Evolutionary conservation across 2,113 vertebrate genomes (phyloP), one percentile per base, ranked within the genome.

Genomic region (Lycaon pictus): DNA sequence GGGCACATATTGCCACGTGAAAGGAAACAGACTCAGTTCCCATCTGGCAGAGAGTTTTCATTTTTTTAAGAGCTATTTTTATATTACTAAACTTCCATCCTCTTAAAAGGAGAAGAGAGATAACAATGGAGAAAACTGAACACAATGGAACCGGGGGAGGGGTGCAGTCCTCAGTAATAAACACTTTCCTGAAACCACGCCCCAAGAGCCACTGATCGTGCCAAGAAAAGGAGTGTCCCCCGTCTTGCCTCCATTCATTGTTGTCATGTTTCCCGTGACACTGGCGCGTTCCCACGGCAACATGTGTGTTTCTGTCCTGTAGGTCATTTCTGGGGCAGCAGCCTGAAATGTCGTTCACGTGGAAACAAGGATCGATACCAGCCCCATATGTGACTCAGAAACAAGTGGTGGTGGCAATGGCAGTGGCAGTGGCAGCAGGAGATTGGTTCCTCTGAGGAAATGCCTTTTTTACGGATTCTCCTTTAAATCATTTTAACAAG

Each of bases 51-150:
- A 63, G 0, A 48, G 25, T 88, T 94, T 72, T 74, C 20, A 15
- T 69, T 79, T 96, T 48, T 81, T 56, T 63, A 10, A 89, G 80
- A 76, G 67, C 93, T 98, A 96, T 98, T 97, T 97, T 97, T 95
- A 71, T 60, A 90, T 79, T 23, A 79, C n/a, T 91, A 71, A 85
- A 85, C 32, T 95, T 96, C 51, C n/a, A 82, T 63, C 53, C 82
- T 93, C 81, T 87, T 62, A 60, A 92, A 93, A 95, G 97, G 92
- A 97, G 92, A 43, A 51, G 92, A 48, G 88, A 91, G 72, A 32
- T 56, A 96, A 96, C 88, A 93, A 93, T 84, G 67, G 82, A 65
- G 27, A 95, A 90, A 96, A 90, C 43, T 9, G 63, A 93, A 91
- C 72, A 97, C 91, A 97, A 62, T 88, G 87, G 81, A 71, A 35